phyloP scores from a whole-genome alignment of 2,888 invertebrate species.

The Agrotis exclamationis region DNA sequence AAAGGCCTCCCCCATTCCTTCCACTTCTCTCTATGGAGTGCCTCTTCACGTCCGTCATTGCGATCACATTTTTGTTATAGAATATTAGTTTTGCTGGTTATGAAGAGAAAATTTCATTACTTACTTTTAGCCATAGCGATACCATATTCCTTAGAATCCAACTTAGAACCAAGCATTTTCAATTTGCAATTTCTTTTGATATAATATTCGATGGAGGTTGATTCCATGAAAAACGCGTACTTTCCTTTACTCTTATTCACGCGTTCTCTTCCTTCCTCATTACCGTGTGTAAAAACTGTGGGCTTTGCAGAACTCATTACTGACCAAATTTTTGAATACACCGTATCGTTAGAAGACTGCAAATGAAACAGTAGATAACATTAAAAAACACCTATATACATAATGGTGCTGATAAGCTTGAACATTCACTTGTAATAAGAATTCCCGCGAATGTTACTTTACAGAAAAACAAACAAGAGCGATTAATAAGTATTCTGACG shows the following conservation, averaged over 20 bases:
- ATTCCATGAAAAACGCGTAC: constrained; percentile 99
- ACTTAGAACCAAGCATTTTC: constrained; percentile 94
- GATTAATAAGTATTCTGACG: too few relatives aligned
- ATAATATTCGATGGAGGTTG: constrained; percentile 97
- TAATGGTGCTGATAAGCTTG: too few relatives aligned
- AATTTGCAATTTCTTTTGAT: constrained; percentile 95
- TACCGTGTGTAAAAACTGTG: constrained; percentile 94
- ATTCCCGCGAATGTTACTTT: too few relatives aligned
- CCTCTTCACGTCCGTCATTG: too few relatives aligned
- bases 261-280: constrained; percentile 96
- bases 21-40: too few relatives aligned
- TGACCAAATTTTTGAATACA: constrained; percentile 97
- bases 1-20: too few relatives aligned
- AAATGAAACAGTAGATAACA: constrained; percentile 6
- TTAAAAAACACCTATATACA: not conserved
- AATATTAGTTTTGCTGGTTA: too few relatives aligned
- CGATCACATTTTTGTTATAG: too few relatives aligned
- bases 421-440: too few relatives aligned
- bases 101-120: constrained; percentile 69
- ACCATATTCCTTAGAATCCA: constrained; percentile 96
- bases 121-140: constrained; percentile 96
- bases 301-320: constrained; percentile 96
- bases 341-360: constrained; percentile 95
- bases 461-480: too few relatives aligned
- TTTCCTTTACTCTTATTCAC: constrained; percentile 94